Evolutionary conservation across 1,140 invertebrate genomes (phyloP).

Genomic region (Drosophila arawakana): DNA sequence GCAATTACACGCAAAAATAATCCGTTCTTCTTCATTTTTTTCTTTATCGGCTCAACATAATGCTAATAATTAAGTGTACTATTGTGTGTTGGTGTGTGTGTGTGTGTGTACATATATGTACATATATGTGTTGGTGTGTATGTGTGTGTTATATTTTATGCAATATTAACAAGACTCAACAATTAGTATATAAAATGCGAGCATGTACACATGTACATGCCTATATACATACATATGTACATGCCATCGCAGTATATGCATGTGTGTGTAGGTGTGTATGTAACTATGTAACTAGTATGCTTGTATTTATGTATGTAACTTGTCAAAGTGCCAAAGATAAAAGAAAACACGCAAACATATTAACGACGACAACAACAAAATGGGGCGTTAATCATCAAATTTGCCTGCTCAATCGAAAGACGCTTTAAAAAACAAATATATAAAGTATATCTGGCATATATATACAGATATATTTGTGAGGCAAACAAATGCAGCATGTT

Average conservation of each 20-base stretch:
- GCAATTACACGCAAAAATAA: constrained; percentile 54
- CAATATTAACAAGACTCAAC: constrained; percentile 77
- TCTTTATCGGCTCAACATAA: constrained; percentile 65
- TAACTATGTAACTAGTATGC: constrained; percentile 25
- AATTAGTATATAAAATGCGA: constrained; percentile 53
- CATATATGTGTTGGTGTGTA: constrained; percentile 22
- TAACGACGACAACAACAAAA: constrained; percentile 57
- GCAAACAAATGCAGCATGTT: constrained; percentile 68
- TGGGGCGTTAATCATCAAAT: constrained; percentile 32
- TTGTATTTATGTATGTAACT: constrained; percentile 14
- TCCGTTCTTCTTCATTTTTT: constrained; percentile 42
- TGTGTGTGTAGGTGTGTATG: constrained; percentile 36
- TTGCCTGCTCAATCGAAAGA: constrained; percentile 8
- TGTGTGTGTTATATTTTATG: constrained; percentile 32
- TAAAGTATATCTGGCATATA: constrained; percentile 21
- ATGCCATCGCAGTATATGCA: constrained; percentile 23
- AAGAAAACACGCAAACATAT: constrained; percentile 45
- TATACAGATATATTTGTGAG: constrained; percentile 18
- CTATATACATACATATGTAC: constrained; percentile 48
- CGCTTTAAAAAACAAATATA: constrained; percentile 26
- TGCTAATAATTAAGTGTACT: constrained; percentile 59
- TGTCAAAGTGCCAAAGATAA: constrained; percentile 31
- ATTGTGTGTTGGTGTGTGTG: constrained; percentile 21
- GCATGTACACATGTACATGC: constrained; percentile 43
- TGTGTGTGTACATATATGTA: too few relatives aligned